Evolutionary conservation across 2,113 vertebrate species (phyloP).

Genomic region (Neotragus moschatus): DNA sequence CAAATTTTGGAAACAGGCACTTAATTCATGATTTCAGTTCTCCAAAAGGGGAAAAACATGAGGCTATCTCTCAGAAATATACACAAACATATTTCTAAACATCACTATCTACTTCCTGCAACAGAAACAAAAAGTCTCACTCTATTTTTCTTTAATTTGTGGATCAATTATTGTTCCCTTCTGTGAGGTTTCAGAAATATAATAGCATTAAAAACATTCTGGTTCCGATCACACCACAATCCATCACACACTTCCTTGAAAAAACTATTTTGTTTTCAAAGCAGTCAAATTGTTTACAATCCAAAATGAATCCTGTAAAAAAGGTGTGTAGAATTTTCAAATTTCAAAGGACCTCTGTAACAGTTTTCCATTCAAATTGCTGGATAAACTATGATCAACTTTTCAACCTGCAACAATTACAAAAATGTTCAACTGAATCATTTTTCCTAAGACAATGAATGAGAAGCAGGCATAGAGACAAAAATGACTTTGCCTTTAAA

Average conservation of each 20-base stretch:
- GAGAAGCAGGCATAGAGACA: not conserved
- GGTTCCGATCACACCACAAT: not conserved
- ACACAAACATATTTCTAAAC: slow-evolving; percentile 9
- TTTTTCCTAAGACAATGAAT: slow-evolving; percentile 3
- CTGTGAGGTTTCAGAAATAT: not conserved
- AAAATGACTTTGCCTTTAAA: not conserved
- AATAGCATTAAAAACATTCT: slow-evolving; percentile 35
- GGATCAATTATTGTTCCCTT: slow-evolving; percentile 53
- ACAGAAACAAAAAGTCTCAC: slow-evolving; percentile 1
- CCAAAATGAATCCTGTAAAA: slow-evolving; percentile 24
- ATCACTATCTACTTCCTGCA: slow-evolving; percentile 8
- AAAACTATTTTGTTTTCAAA: slow-evolving; percentile 45
- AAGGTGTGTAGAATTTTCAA: not conserved
- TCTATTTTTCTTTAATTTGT: slow-evolving; percentile 49
- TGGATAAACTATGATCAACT: not conserved
- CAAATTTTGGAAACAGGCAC: not conserved
- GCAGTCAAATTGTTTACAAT: not conserved
- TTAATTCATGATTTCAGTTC: slow-evolving; percentile 23
- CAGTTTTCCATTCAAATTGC: not conserved
- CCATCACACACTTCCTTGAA: slow-evolving; percentile 40
- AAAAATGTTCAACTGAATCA: slow-evolving; percentile 14
- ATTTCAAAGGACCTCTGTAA: slow-evolving; percentile 29
- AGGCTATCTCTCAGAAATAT: slow-evolving; percentile 6
- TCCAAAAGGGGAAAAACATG: not conserved
- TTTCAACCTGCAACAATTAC: slow-evolving; percentile 16